Evolutionary conservation across 2,888 invertebrate species (phyloP), one percentile per base, ranked within the genome.

Genomic region (Erebia epiphron): DNA sequence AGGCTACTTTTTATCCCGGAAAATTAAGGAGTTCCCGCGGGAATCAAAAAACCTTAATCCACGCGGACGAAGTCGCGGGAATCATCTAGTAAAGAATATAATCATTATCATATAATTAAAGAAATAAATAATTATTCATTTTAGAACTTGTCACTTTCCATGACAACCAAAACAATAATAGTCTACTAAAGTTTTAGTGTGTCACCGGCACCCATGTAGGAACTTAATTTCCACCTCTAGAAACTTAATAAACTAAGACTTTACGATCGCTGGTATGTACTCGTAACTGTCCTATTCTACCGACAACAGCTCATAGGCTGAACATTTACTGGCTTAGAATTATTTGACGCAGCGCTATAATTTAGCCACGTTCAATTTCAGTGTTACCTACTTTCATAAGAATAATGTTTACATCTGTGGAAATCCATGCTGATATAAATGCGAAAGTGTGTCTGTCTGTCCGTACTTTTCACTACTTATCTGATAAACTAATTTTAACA

Each of bases 201-300:
- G 69, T 66, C 66, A 46, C 11, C 13, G 58, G 18, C 69, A 66
- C 69, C 66, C n/a, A n/a, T 61, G 69, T 16, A 18, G 46, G 61
- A 66, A 66, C 65, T 66, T 61, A 60, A 70, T 70, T 65, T 70
- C 56, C 65, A 35, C 41, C 14, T 60, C 61, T 43, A 26, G 26
- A 66, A 65, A 61, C 61, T 66, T 61, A 46, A 70, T 61, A 56
- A 54, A 14, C 46, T 14, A 35, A 67, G 54, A 18, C 65, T 65
- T 41, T 35, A 65, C 18, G 64, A 60, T 43, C 54, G 56, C 16
- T 43, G 54, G 65, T 65, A n/a, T 18, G 35, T 7, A 7, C 35
- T 35, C 35, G 5, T 7, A 35, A 5, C 35, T 35, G 7, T 35
- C 16, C 26, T n/a, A 35, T 50, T 52, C 52, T 14, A 35, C 35